Evolutionary conservation across 1,140 invertebrate species (phyloP).

Genomic region (Delia radicum): DNA sequence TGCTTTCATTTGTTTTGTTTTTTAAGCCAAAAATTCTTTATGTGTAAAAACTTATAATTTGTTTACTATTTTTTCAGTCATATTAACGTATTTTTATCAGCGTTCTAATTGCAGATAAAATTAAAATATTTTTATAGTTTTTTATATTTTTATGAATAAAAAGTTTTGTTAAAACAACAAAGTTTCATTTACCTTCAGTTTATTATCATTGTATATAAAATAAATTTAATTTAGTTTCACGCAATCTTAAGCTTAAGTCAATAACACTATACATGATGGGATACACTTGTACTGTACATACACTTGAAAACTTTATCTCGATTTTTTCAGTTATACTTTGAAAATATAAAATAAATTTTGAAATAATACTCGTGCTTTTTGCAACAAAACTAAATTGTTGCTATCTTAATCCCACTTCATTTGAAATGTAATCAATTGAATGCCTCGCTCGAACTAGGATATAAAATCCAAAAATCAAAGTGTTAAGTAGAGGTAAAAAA

Average conservation of each 20-base stretch:
- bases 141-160: no score
- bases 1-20: no score
- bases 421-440: not conserved
- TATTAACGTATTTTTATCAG: no score
- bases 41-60: no score
- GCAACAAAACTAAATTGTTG: not conserved
- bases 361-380: no score
- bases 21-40: no score
- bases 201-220: not conserved
- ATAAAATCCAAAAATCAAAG: not conserved
- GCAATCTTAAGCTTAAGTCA: slow-evolving; percentile 5
- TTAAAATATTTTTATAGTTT: no score
- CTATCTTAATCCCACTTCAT: not conserved
- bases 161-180: no score
- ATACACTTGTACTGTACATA: not conserved
- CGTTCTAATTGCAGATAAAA: no score
- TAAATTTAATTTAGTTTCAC: not conserved
- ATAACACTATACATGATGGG: slow-evolving; percentile 1
- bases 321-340: not conserved
- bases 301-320: not conserved
- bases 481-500: no score
- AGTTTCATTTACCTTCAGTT: not conserved
- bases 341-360: not conserved
- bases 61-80: no score
- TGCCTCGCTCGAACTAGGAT: no score